Conservation (phyloP, 2,113 vertebrate genomes). For the Hippolais icterina region DNA sequence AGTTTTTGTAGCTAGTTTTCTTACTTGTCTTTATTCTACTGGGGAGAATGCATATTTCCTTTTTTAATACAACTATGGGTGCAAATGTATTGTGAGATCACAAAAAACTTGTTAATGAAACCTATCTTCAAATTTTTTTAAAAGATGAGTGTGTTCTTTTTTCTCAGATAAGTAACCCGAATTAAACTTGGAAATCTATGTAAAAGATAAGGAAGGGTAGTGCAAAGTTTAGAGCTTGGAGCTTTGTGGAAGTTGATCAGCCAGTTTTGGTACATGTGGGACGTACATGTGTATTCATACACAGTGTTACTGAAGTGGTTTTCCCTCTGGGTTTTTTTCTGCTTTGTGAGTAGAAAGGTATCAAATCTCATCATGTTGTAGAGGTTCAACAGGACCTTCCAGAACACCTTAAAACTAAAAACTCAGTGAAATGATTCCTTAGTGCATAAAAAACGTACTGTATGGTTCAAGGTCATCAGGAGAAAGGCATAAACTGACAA, state of each 20-base stretch:
- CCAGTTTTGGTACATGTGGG: background rate
- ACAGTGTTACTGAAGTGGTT: background rate
- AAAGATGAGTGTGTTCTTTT: background rate
- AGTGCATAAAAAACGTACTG: background rate
- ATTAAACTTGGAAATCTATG: background rate
- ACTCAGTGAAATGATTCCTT: background rate
- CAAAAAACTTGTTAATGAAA: background rate
- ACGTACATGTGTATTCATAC: background rate
- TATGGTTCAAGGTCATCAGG: background rate
- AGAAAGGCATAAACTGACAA: background rate
- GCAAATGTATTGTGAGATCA: background rate
- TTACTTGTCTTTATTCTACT: background rate
- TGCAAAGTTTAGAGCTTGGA: background rate
- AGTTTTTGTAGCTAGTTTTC: background rate
- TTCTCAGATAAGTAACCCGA: background rate
- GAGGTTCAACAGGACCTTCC: background rate
- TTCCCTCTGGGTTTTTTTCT: background rate
- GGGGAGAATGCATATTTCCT: background rate
- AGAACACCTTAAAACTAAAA: background rate
- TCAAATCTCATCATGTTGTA: background rate
- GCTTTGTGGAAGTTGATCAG: background rate
- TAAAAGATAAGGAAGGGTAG: background rate
- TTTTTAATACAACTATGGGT: background rate
- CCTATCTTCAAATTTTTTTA: background rate
- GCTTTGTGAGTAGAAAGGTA: background rate